A percentile compares a stretch with the other conserved stretches of the same genome.
Evolutionary conservation across 2,888 invertebrate genomes (phyloP).

Genomic region (Leptinotarsa peninsularis): DNA sequence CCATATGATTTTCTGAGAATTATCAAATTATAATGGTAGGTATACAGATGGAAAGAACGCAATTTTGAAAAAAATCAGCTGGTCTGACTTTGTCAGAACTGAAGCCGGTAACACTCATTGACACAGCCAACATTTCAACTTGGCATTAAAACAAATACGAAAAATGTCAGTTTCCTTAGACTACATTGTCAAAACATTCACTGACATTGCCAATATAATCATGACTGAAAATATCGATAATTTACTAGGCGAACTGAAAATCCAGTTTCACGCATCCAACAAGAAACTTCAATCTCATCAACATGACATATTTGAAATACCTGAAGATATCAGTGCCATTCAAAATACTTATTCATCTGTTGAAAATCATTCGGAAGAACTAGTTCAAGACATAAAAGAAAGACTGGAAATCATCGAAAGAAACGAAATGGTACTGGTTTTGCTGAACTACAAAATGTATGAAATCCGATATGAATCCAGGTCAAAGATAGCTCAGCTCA

Average conservation of each 20-base stretch:
- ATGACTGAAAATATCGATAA: constrained; percentile 27
- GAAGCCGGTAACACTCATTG: too few relatives aligned
- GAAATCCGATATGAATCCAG: constrained; percentile 55
- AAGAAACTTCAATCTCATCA: constrained; percentile 17
- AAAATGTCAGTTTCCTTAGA: background rate
- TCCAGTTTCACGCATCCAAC: constrained; percentile 32
- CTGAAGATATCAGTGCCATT: constrained; percentile 41
- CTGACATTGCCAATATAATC: background rate
- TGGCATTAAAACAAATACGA: background rate
- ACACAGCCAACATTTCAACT: too few relatives aligned
- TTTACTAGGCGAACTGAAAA: constrained; percentile 32
- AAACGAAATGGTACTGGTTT: constrained; percentile 55
- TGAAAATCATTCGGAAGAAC: constrained; percentile 42
- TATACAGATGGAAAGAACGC: too few relatives aligned
- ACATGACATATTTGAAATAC: constrained; percentile 20
- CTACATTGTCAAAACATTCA: constrained; percentile 5
- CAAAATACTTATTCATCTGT: constrained; percentile 49
- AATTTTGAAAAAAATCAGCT: too few relatives aligned
- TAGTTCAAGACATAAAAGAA: constrained; percentile 45
- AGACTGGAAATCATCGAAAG: constrained; percentile 52
- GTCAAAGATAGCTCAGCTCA: constrained; percentile 51
- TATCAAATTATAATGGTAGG: too few relatives aligned
- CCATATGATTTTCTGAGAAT: too few relatives aligned
- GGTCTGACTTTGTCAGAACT: too few relatives aligned
- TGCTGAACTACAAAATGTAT: constrained; percentile 57